Evolutionary conservation across 1,140 invertebrate genomes (phyloP).

Genomic region (Arctopsyche grandis): DNA sequence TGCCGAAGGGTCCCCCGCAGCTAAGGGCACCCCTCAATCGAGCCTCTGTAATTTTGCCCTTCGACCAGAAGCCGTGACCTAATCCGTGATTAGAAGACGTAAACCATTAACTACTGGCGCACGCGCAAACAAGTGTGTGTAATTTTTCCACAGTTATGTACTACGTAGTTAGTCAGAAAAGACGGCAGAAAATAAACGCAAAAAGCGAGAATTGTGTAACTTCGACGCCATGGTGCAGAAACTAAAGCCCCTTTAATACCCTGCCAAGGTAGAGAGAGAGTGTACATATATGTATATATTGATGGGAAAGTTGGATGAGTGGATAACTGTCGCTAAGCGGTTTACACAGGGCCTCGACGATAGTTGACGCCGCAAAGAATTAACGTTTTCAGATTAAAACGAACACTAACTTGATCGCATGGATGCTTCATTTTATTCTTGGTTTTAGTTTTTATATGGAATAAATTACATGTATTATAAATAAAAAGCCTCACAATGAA

Average conservation of each 20-base stretch:
- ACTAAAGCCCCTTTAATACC: constrained; percentile 12
- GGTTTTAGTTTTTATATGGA: constrained; percentile 7
- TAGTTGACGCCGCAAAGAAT: constrained; percentile 38
- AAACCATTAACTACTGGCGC: neutral
- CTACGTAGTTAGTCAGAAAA: too few relatives aligned
- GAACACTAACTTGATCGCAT: constrained; percentile 8
- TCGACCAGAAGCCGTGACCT: constrained; percentile 31
- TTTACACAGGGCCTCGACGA: constrained; percentile 21
- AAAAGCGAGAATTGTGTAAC: neutral
- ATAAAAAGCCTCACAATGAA: too few relatives aligned
- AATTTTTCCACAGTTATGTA: too few relatives aligned
- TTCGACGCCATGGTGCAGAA: neutral
- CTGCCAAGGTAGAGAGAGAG: neutral
- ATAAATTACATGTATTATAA: neutral
- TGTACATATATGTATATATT: constrained; percentile 25
- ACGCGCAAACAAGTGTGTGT: neutral
- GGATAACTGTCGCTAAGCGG: constrained; percentile 40
- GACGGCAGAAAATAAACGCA: neutral
- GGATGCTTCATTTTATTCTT: too few relatives aligned
- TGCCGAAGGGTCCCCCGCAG: neutral
- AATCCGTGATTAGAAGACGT: constrained; percentile 37
- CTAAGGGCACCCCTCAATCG: constrained; percentile 13
- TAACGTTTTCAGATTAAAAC: constrained; percentile 35
- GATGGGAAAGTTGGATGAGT: constrained; percentile 40
- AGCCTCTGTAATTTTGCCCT: constrained; percentile 34